Evolutionary conservation across 2,888 invertebrate species (phyloP).

Genomic region (Balanococcus diminutus): DNA sequence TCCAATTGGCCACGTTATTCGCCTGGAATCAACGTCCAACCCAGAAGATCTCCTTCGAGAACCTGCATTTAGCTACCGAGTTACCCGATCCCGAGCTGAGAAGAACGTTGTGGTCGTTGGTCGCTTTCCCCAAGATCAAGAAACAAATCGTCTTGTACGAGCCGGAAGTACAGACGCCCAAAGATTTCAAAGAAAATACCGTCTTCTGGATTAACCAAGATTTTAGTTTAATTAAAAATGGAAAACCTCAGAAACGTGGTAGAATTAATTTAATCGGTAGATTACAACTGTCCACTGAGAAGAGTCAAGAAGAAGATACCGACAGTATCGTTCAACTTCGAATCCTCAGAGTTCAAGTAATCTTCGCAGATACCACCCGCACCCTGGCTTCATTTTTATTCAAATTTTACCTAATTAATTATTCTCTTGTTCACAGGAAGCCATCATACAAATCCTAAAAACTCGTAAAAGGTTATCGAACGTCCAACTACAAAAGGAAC

Average conservation of each 20-base stretch:
- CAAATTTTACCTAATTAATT: no score
- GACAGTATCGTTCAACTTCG: constrained; percentile 97
- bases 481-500: constrained; percentile 93
- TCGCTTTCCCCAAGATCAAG: constrained; percentile 94
- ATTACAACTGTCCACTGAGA: constrained; percentile 91
- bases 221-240: constrained; percentile 92
- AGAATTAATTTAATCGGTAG: constrained; percentile 96
- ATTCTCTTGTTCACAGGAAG: constrained; percentile 72
- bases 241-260: constrained; percentile 90
- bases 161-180: constrained; percentile 81
- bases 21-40: constrained; percentile 97
- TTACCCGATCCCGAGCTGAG: constrained; percentile 93
- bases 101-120: constrained; percentile 91
- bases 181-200: constrained; percentile 92
- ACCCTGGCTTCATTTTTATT: no score
- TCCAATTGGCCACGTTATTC: constrained; percentile 99
- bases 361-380: neutral
- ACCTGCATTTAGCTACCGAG: constrained; percentile 93
- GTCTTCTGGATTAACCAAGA: constrained; percentile 97
- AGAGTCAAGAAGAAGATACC: constrained; percentile 95
- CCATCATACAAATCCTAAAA: constrained; percentile 98
- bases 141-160: constrained; percentile 85
- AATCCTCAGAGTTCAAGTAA: constrained; percentile 80
- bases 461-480: constrained; percentile 95
- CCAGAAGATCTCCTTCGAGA: constrained; percentile 95